Base-by-base conservation (phyloP, 2,888 invertebrate species). In the Mayetiola destructor region DNA sequence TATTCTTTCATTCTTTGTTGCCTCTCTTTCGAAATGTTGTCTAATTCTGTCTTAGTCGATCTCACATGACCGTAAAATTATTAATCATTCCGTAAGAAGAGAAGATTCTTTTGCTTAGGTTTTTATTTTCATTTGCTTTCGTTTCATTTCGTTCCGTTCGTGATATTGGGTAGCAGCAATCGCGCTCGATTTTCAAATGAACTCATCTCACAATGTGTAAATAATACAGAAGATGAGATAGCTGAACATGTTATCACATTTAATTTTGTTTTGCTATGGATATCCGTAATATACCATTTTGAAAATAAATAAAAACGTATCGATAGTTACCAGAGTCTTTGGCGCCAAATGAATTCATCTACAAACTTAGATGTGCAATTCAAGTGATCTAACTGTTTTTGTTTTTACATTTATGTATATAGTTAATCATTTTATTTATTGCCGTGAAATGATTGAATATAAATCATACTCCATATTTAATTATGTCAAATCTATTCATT, bases 301-400 rank as follows among this genome's bases (percentile, higher is more conserved):
- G n/a, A n/a, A n/a, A n/a, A n/a, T n/a, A n/a, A n/a, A n/a, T n/a
- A n/a, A n/a, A n/a, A n/a, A n/a, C n/a, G n/a, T n/a, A n/a, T n/a
- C n/a, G n/a, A n/a, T n/a, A n/a, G n/a, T n/a, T n/a, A n/a, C n/a
- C n/a, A n/a, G n/a, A n/a, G n/a, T n/a, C n/a, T n/a, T n/a, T n/a
- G 27, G 48, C 48, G 48, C 48, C 48, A 48, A 48, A 48, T 48
- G 23, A 48, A 48, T 48, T n/a, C n/a, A n/a, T n/a, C n/a, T n/a
- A n/a, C n/a, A n/a, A n/a, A n/a, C n/a, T n/a, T n/a, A n/a, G n/a
- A n/a, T n/a, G n/a, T n/a, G n/a, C n/a, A n/a, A n/a, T n/a, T n/a
- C n/a, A n/a, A n/a, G n/a, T n/a, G n/a, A n/a, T n/a, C n/a, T n/a
- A n/a, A n/a, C n/a, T n/a, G n/a, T n/a, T n/a, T n/a, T n/a, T n/a